Evolutionary conservation across 2,113 vertebrate genomes (phyloP), one percentile per base, ranked within the genome.

Genomic region (Ictalurus furcatus): DNA sequence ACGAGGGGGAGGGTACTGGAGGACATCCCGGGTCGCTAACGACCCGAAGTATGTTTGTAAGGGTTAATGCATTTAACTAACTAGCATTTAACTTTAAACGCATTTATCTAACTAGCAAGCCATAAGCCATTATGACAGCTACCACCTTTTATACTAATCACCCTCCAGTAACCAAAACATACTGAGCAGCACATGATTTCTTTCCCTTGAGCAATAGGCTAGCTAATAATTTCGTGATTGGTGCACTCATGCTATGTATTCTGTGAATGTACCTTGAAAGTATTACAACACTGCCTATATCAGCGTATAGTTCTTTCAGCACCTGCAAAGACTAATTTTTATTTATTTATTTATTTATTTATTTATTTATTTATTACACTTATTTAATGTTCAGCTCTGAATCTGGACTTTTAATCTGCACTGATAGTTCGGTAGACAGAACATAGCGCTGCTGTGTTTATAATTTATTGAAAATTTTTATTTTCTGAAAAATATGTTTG

Each of bases 401-500:
- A 71, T 48, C 81, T 61, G 65, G 65, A 84, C 54, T 61, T 54
- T 84, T 74, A 61, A 84, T 74, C 80, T 84, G 37, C 19, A 21
- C 28, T 74, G 37, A 82, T 71, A 83, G 48, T 58, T 58, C 52
- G 82, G 48, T 4, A 21, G 52, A 65, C 34, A 40, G 63, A 74
- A 61, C 44, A 52, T 7, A 54, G 13, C 54, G n/a, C 65, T 44
- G 52, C 2, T 30, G 34, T 19, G 17, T 30, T 80, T 13, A 34
- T 17, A 48, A 52, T 52, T 58, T 48, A 78, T 48, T 54, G 63
- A 84, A 61, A 44, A 48, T 88, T 82, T 82, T 56, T n/a, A 21
- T 56, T 40, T 74, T 84, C 25, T 84, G 67, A 59, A 28, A 82
- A 79, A 84, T 37, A 65, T 58, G 69, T 90, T 80, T 73, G 88